Percentiles rank a stretch among this genome's conserved stretches.
Conservation (phyloP, 2,888 invertebrate genomes). For the Graphium colonna region DNA sequence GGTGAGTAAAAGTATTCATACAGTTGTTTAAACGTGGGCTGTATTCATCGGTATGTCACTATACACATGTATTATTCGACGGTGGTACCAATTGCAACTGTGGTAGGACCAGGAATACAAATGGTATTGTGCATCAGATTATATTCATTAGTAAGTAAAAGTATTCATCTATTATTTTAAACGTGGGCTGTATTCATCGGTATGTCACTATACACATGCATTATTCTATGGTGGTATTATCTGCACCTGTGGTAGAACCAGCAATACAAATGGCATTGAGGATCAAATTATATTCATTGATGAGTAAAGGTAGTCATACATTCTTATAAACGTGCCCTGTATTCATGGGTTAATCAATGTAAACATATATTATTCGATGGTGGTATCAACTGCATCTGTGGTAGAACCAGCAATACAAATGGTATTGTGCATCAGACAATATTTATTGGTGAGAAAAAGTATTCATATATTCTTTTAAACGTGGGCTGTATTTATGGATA, state of each 20-base stretch:
- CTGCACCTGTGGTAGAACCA: not conserved
- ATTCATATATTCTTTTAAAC: too few relatives aligned
- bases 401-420: not conserved
- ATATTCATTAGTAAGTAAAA: conserved; percentile 47
- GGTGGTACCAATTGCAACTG: not conserved
- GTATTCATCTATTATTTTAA: not conserved
- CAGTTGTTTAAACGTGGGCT: not conserved
- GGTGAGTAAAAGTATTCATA: conserved; percentile 34
- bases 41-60: too few relatives aligned
- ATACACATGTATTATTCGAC: too few relatives aligned
- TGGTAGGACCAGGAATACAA: not conserved
- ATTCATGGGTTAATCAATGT: too few relatives aligned
- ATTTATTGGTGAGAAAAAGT: too few relatives aligned
- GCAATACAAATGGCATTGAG: not conserved
- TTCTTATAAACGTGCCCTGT: too few relatives aligned
- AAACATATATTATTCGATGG: too few relatives aligned
- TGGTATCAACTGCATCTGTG: not conserved
- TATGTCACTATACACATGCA: too few relatives aligned
- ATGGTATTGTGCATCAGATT: not conserved
- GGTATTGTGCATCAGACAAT: not conserved
- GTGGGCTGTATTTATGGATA: too few relatives aligned
- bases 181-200: too few relatives aligned
- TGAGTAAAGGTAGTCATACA: too few relatives aligned
- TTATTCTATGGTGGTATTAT: not conserved
- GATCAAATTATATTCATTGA: not conserved